phyloP scores from a whole-genome alignment of 92 coral and sea anemone genomes.

The Scolanthus callimorphus region DNA sequence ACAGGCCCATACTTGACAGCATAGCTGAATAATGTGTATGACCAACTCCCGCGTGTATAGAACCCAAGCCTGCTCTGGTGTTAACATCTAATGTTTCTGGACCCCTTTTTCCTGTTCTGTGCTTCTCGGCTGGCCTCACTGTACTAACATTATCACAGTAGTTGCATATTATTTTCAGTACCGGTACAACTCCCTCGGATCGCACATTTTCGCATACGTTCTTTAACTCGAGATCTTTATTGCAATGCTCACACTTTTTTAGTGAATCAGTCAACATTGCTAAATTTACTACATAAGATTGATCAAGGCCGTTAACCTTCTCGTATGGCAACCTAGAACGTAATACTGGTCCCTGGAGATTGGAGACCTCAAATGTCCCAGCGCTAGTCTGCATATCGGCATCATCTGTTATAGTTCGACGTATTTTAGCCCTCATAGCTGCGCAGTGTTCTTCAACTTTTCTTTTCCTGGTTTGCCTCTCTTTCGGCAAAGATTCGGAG shows the following conservation, averaged over 20 bases:
- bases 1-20: slow-evolving; percentile 1
- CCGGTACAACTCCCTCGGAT: neutral
- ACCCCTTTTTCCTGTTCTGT: slow-evolving; percentile 2
- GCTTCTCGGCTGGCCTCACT: slow-evolving; percentile 2
- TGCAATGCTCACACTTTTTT: neutral
- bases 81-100: neutral
- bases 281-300: neutral
- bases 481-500: too few relatives aligned
- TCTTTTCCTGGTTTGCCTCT: too few relatives aligned
- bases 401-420: neutral
- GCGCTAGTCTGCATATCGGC: neutral
- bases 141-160: neutral
- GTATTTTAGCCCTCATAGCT: neutral
- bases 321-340: neutral
- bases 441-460: too few relatives aligned
- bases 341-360: neutral
- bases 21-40: slow-evolving; percentile 11
- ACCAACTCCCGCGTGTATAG: slow-evolving; percentile 15
- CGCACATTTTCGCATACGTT: neutral
- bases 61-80: slow-evolving; percentile 14
- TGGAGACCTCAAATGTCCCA: neutral
- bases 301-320: neutral
- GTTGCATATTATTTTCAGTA: slow-evolving; percentile 1
- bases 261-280: neutral
- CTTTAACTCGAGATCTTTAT: neutral